phyloP scores from a whole-genome alignment of 2,888 invertebrate genomes.

The Mayetiola destructor region DNA sequence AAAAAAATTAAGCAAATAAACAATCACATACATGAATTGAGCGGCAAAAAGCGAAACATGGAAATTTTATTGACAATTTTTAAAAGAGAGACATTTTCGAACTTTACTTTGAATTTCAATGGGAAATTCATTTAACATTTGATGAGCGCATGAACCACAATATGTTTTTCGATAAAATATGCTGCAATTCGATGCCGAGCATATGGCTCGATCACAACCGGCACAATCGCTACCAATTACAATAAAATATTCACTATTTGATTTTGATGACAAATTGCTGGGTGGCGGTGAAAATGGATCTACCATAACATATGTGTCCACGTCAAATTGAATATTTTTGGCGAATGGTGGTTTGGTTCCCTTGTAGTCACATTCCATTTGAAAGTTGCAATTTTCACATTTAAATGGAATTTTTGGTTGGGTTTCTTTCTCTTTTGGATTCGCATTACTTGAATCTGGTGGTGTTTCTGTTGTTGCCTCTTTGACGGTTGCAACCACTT shows the following conservation, averaged over 20 bases:
- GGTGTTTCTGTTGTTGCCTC: constrained; percentile 6
- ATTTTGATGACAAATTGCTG: constrained; percentile 26
- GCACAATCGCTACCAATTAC: constrained; percentile 58
- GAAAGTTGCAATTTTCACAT: constrained; percentile 50
- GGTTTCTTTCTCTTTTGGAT: constrained; percentile 27
- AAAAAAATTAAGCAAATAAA: too few species aligned
- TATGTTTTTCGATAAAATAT: constrained; percentile 60
- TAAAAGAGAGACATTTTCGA: too few species aligned
- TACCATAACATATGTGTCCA: constrained; percentile 65
- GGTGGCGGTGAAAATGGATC: constrained; percentile 66
- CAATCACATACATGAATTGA: too few species aligned
- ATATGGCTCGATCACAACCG: constrained; percentile 52
- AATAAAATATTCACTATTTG: constrained; percentile 59
- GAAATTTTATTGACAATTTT: too few species aligned
- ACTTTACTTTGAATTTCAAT: too few species aligned
- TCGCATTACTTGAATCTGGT: constrained; percentile 19
- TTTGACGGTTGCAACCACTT: not conserved
- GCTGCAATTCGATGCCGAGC: constrained; percentile 61
- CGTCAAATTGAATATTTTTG: constrained; percentile 48
- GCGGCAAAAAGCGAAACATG: too few species aligned
- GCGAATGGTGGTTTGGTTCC: constrained; percentile 62
- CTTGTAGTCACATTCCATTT: constrained; percentile 60
- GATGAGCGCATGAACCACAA: constrained; percentile 61
- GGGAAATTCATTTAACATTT: too few species aligned
- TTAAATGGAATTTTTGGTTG: constrained; percentile 32